phyloP scores from a whole-genome alignment of 2,113 vertebrate species.

The Lynx canadensis region DNA sequence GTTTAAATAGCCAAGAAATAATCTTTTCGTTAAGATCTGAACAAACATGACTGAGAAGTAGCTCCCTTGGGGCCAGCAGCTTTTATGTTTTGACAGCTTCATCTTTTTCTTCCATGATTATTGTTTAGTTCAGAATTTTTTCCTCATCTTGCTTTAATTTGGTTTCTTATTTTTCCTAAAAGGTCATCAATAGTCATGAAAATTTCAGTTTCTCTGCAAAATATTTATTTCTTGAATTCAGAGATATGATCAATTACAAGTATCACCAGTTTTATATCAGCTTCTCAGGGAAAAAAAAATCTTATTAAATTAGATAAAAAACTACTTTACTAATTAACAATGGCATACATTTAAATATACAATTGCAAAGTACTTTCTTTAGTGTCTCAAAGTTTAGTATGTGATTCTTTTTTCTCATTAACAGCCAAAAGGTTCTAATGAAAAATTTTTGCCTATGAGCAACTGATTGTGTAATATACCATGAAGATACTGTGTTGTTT shows the following conservation, averaged over 20 bases:
- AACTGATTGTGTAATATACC: neutral
- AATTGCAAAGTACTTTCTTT: neutral
- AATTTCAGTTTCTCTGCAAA: slow-evolving; percentile 1
- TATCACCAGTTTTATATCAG: neutral
- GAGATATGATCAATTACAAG: neutral
- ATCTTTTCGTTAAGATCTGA: neutral
- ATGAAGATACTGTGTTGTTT: neutral
- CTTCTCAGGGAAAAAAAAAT: neutral
- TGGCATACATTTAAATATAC: neutral
- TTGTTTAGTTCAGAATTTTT: neutral
- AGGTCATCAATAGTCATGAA: neutral
- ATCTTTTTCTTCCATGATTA: neutral
- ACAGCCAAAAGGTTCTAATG: neutral
- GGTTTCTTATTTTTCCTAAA: neutral
- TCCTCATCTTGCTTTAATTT: neutral
- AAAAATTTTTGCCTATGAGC: neutral
- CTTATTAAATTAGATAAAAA: neutral
- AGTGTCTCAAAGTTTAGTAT: neutral
- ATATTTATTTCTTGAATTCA: neutral
- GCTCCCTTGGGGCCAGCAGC: neutral
- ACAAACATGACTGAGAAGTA: neutral
- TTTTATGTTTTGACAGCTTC: neutral
- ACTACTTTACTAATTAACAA: neutral
- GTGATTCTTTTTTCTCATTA: neutral
- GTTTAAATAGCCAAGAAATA: neutral